phyloP scores from a whole-genome alignment of 2,888 invertebrate genomes.

The Danaus chrysippus region DNA sequence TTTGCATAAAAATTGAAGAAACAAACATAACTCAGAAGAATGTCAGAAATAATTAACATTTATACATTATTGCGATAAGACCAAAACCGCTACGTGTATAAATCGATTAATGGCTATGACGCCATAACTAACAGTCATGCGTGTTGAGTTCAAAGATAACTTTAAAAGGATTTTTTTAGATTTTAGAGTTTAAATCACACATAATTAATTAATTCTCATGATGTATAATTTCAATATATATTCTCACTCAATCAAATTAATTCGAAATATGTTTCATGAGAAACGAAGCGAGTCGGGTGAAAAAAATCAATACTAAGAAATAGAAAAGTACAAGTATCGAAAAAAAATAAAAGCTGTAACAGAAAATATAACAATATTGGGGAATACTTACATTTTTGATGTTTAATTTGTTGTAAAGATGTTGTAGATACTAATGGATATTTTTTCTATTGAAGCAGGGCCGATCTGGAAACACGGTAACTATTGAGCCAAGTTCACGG shows the following conservation, averaged over 20 bases:
- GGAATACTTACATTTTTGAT: conserved; percentile 58
- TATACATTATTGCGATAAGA: not conserved
- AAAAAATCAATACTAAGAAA: conserved; percentile 5
- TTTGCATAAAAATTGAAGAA: not conserved
- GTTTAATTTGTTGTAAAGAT: conserved; percentile 45
- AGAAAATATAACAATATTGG: not conserved
- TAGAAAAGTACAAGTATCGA: too few species aligned
- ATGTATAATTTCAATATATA: too few species aligned
- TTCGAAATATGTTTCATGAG: not conserved
- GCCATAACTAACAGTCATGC: not conserved
- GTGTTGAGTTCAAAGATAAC: not conserved
- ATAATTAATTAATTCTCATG: too few species aligned
- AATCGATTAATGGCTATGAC: not conserved
- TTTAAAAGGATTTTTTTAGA: too few species aligned
- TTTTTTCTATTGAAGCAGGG: conserved; percentile 56
- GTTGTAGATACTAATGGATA: conserved; percentile 49
- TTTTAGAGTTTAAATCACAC: too few species aligned
- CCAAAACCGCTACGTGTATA: not conserved
- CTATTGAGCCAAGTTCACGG: not conserved
- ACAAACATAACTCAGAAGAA: too few species aligned
- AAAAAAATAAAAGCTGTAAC: conserved; percentile 6
- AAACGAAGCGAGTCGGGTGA: not conserved
- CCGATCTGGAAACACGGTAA: conserved; percentile 56
- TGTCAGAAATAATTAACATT: too few species aligned
- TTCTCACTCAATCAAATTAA: too few species aligned